Evolutionary conservation across 1,140 invertebrate species (phyloP), one percentile per base, ranked within the genome.

Genomic region (Zaprionus nigranus): DNA sequence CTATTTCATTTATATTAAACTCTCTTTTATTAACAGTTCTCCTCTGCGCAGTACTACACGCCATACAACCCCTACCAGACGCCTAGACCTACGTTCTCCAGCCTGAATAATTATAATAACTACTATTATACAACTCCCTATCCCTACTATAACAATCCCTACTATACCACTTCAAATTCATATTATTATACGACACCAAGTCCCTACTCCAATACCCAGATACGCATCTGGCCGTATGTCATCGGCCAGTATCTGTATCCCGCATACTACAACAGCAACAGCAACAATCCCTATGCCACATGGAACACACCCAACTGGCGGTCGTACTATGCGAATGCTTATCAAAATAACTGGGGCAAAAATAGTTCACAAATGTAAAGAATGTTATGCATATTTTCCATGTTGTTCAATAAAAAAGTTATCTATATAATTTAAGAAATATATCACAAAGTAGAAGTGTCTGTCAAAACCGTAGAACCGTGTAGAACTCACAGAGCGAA

Each of bases 171-270:
- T 13, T 12, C 46, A 36, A 62, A 53, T 51, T 28, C 26, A 0
- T 69, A 66, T 61, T 40, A 46, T 17, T 83, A 75, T 57, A 66
- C 60, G 7, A 86, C 82, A 24, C 60, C 75, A 9, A 69, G 62
- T 78, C 67, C 75, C 9, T 84, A 81, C 5, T 24, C 11, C 3
- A 26, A 85, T 20, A 49, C 22, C 3, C 67, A 82, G 49, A 91
- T 91, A 58, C 76, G 88, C 7, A 91, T 91, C 26, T 88, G 81
- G 88, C 88, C 88, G 6, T 91, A 88, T 82, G 88, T 91, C 7
- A 88, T 91, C 7, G 88, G 88, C 0, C 88, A 91, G 43, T 91
- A 91, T 67, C 43, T 90, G n/a, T 90, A 90, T 80, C 85, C 85
- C 4, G 64, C 67, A 0, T 90, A 90, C 40, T 82, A 90, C 38